Base-by-base conservation (phyloP, 2,888 invertebrate species). In the Meiosimyza decipiens region DNA sequence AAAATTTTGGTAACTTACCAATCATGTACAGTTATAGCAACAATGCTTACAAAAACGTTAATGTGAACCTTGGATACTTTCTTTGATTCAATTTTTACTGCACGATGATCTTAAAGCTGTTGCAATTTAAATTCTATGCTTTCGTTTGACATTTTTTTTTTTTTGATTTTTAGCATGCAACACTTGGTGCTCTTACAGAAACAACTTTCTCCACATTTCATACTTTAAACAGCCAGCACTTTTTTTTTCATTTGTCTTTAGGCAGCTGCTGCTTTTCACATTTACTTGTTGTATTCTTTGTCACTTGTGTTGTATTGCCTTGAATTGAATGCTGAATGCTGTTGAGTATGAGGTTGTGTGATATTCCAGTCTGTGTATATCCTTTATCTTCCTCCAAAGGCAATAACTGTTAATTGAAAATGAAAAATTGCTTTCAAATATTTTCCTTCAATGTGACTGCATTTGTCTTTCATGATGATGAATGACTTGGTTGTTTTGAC, bases 371-470 rank as follows among this genome's bases (percentile, higher is more conserved):
- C 55, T n/a, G 15, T n/a, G 54, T 55, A 5, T 55, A 18, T 11
- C 22, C 22, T 18, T 15, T 16, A 6, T 55, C 9, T 40, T 7
- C 9, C 40, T 13, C 55, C 22, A 6, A 22, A 55, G 55, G 55
- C 55, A 55, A 18, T 55, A 18, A 55, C 18, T 13, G n/a, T 15
- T 18, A 55, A 55, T 55, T 55, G 55, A 55, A 55, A 55, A 55
- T 55, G 55, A 55, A 55, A 55, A 55, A 55, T 55, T 55, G 55
- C 55, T 55, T 18, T n/a, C 18, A 55, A 55, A 18, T 55, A 55
- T 55, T 55, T 18, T 55, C 6, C 55, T 40, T 55, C 55, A 22
- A 18, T 9, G 22, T 16, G 22, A 18, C 40, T 40, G 40, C 40
- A 40, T 40, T 40, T 40, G 40, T 9, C 40, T 40, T 40, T 40